Conservation (phyloP, 1,140 invertebrate species). For the Pseudomyrmex sp. region DNA sequence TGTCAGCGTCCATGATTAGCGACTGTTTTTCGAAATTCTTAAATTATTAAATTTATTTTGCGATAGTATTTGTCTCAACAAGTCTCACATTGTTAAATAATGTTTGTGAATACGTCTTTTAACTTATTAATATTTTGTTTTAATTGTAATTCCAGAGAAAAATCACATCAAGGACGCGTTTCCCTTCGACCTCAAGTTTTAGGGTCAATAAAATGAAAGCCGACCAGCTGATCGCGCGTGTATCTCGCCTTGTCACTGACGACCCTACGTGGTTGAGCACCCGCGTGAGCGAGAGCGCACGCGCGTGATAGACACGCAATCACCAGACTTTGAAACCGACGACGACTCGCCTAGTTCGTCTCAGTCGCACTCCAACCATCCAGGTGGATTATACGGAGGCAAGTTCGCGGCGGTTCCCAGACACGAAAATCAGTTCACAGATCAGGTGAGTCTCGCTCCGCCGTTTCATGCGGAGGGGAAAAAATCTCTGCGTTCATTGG, state of each 20-base stretch:
- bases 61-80: too few species aligned
- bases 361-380: slow-evolving; percentile 71
- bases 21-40: too few species aligned
- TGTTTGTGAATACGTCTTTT: too few species aligned
- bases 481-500: neutral
- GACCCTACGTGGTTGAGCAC: slow-evolving; percentile 53
- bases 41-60: too few species aligned
- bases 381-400: neutral
- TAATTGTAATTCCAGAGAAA: too few species aligned
- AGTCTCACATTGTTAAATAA: too few species aligned
- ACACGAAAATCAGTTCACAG: slow-evolving; percentile 20
- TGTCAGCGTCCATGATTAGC: too few species aligned
- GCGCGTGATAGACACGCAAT: slow-evolving; percentile 41
- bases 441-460: slow-evolving; percentile 57
- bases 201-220: neutral
- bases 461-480: neutral
- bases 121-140: too few species aligned
- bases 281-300: slow-evolving; percentile 24
- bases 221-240: neutral
- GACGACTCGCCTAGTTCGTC: slow-evolving; percentile 51
- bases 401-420: neutral
- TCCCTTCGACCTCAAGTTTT: neutral
- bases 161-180: too few species aligned
- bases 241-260: neutral
- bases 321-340: slow-evolving; percentile 69